Percentiles rank a stretch among this genome's conserved stretches.
These are phyloP conservation scores for Nomada ruficornis DNA, from an alignment of 2,888 invertebrate species.

Conservation along the genomic window DNA sequence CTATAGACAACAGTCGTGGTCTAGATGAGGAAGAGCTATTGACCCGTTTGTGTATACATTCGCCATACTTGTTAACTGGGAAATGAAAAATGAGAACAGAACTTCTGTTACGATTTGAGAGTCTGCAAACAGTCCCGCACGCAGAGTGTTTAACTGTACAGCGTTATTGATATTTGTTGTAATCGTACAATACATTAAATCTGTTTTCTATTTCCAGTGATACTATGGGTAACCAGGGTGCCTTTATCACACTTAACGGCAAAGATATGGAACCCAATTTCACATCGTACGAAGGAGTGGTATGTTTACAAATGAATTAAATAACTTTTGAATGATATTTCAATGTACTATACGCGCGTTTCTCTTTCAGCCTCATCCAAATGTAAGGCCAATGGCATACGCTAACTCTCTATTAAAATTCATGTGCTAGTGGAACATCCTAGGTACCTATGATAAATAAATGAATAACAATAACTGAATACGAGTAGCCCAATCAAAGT, in stretches of 20 bases:
- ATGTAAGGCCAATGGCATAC: conserved; percentile 99
- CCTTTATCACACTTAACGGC: conserved; percentile 97
- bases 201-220: conserved; percentile 88
- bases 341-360: conserved; percentile 23
- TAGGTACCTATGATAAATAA: conserved; percentile 74
- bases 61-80: no score
- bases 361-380: conserved; percentile 93
- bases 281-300: conserved; percentile 97
- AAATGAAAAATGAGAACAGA: no score
- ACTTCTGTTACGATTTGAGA: no score
- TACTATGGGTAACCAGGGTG: conserved; percentile 99
- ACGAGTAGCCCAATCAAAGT: conserved; percentile 81
- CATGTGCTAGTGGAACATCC: conserved; percentile 87
- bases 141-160: not conserved
- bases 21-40: no score
- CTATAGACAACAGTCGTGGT: no score
- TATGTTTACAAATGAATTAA: conserved; percentile 85
- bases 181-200: not conserved
- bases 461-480: conserved; percentile 72
- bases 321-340: conserved; percentile 10
- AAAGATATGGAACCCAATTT: conserved; percentile 95
- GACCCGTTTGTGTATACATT: no score
- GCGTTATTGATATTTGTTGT: not conserved
- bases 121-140: no score
- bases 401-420: conserved; percentile 93